phyloP scores from a whole-genome alignment of 2,888 invertebrate species.

The Acanthosoma haemorrhoidale region DNA sequence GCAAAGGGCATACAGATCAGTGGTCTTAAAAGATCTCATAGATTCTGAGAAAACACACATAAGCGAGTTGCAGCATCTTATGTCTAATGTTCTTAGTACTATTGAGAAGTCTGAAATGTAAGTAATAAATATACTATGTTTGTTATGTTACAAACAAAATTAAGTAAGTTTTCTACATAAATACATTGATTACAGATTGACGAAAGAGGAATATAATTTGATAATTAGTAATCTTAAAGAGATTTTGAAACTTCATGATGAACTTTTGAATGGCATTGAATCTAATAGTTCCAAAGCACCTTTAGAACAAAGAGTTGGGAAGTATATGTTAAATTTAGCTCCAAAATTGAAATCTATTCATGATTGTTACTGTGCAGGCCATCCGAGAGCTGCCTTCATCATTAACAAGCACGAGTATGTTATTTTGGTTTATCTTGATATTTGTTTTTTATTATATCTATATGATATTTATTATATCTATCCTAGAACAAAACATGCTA shows the following conservation, averaged over 20 bases:
- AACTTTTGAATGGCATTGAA: conserved; percentile 71
- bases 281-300: conserved; percentile 66
- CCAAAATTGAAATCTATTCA: conserved; percentile 78
- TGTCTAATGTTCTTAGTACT: conserved; percentile 81
- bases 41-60: conserved; percentile 91
- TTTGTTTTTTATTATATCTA: background rate
- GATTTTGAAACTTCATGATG: conserved; percentile 77
- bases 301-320: conserved; percentile 80
- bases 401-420: conserved; percentile 87
- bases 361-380: conserved; percentile 82
- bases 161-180: conserved; percentile 19
- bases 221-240: conserved; percentile 85
- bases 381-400: conserved; percentile 90
- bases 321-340: conserved; percentile 80
- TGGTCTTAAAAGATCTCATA: conserved; percentile 82
- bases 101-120: conserved; percentile 81
- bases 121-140: conserved; percentile 47
- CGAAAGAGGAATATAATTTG: conserved; percentile 72
- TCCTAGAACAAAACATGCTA: no score
- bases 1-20: conserved; percentile 71
- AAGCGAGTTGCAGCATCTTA: conserved; percentile 77
- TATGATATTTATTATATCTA: no score
- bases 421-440: background rate
- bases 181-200: conserved; percentile 29
- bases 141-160: background rate